These are phyloP conservation scores for Cherax destructor DNA, from an alignment of 1,140 invertebrate genomes.

Conservation along the genomic window DNA sequence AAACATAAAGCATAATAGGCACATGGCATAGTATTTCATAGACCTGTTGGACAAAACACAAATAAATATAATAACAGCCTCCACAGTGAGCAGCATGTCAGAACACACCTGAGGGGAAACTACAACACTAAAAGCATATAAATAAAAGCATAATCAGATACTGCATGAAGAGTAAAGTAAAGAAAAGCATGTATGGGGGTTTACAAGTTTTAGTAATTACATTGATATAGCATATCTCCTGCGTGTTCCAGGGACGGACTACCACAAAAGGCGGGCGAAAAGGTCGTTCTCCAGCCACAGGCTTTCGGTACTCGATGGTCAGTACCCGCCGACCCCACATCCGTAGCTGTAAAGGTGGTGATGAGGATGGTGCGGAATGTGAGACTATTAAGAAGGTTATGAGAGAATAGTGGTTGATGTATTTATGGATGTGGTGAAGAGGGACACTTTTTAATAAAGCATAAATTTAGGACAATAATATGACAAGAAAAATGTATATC, in stretches of 20 bases:
- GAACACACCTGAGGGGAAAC: not conserved
- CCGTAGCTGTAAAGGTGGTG: constrained; percentile 76
- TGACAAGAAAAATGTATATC: too few relatives aligned
- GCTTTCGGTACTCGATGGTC: constrained; percentile 77
- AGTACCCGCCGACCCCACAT: constrained; percentile 79
- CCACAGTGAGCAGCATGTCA: constrained; percentile 4
- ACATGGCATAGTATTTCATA: not conserved
- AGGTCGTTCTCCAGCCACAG: constrained; percentile 70
- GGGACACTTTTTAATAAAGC: too few relatives aligned
- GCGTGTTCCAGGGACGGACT: constrained; percentile 75
- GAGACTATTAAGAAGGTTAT: constrained; percentile 12
- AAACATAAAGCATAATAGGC: constrained; percentile 1
- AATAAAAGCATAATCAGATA: not conserved
- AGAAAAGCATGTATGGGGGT: constrained; percentile 24
- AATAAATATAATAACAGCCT: not conserved
- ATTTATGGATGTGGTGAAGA: too few relatives aligned
- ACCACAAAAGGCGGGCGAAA: constrained; percentile 70
- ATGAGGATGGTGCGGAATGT: constrained; percentile 29
- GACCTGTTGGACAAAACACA: constrained; percentile 33
- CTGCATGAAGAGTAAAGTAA: constrained; percentile 20
- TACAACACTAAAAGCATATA: constrained; percentile 7
- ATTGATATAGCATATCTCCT: constrained; percentile 77
- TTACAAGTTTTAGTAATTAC: constrained; percentile 72
- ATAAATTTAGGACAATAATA: not conserved
- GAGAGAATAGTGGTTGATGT: too few relatives aligned